Evolutionary conservation across 2,113 vertebrate genomes (phyloP), one percentile per base, ranked within the genome.

Genomic region (Eurystomus gularis): DNA sequence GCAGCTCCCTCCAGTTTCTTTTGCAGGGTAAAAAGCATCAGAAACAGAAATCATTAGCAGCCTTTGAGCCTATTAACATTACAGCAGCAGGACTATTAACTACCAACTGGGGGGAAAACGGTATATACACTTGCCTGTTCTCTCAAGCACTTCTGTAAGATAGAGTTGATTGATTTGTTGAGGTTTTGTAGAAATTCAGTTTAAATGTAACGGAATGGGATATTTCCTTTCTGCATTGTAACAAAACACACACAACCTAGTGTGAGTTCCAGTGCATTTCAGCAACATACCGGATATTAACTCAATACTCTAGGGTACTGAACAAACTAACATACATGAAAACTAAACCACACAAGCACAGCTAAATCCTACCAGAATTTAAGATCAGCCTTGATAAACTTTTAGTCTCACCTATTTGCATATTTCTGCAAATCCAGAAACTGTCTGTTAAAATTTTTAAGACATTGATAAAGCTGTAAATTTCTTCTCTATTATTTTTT

Each of bases 251-350:
- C 25, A 66, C 7, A 49, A 35, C 35, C 37, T n/a, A 49, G 23
- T 28, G 14, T 0, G 6, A 69, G 28, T 46, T 77, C 19, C 54
- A 29, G 6, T 3, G 6, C 0, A 1, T 48, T 82, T 94, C 70
- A 61, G 49, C 76, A 79, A 49, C 17, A n/a, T 35, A 7, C 20
- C 48, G 51, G 84, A 49, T 58, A 54, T 33, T 70, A 91, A 28
- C 17, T 42, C 42, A 42, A 42, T 42, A 42, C 42, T 66, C 37
- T n/a, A 39, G 40, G 17, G 9, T 44, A 44, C 15, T 3, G 3
- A 76, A 44, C 10, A 65, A 39, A 24, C 25, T 4, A 70, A 65
- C 58, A 51, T 11, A 37, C 16, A 54, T 7, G 10, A 64, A 82
- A 85, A 16, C 11, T 29, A 10, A 95, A 62, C 39, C 46, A 51